Percentiles rank a stretch among this genome's conserved stretches.
These are phyloP conservation scores for Psittacula derbiana DNA, from an alignment of 2,797 vertebrate genomes.

Conservation along the genomic window DNA sequence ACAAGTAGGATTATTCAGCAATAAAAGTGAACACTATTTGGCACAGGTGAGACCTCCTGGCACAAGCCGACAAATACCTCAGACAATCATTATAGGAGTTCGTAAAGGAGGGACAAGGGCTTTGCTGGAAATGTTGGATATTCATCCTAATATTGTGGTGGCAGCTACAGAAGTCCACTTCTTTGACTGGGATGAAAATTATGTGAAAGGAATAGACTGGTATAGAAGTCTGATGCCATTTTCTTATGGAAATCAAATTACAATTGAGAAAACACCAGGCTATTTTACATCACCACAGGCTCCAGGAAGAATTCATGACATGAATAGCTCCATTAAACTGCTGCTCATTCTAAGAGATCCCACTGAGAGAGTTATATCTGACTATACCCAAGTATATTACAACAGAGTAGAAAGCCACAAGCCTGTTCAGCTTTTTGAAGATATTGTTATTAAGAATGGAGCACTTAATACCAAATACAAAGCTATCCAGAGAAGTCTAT, in stretches of 20 bases:
- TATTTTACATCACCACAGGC: slow-evolving; percentile 91
- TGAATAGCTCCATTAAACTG: slow-evolving; percentile 92
- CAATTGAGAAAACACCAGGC: slow-evolving; percentile 93
- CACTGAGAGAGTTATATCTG: slow-evolving; percentile 90
- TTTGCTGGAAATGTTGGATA: slow-evolving; percentile 92
- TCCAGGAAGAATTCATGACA: slow-evolving; percentile 87
- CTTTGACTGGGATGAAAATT: slow-evolving; percentile 96
- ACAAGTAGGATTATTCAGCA: slow-evolving; percentile 71
- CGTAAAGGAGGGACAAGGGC: slow-evolving; percentile 92
- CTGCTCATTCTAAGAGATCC: slow-evolving; percentile 91
- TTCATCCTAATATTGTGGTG: slow-evolving; percentile 90
- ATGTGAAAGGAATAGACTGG: slow-evolving; percentile 90
- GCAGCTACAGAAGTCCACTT: slow-evolving; percentile 94
- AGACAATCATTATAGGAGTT: slow-evolving; percentile 92
- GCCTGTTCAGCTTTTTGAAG: slow-evolving; percentile 91
- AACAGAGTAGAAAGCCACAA: slow-evolving; percentile 93
- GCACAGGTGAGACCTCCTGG: slow-evolving; percentile 83
- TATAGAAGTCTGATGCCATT: slow-evolving; percentile 91
- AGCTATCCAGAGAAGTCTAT: slow-evolving; percentile 92
- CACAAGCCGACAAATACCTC: slow-evolving; percentile 84
- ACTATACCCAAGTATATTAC: slow-evolving; percentile 96
- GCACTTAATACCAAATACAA: slow-evolving; percentile 90
- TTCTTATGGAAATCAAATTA: slow-evolving; percentile 91
- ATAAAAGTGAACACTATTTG: slow-evolving; percentile 76
- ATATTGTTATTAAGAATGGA: slow-evolving; percentile 90